Evolutionary conservation across 2,113 vertebrate species (phyloP), one percentile per base, ranked within the genome.

Genomic region (Puntigrus tetrazona): DNA sequence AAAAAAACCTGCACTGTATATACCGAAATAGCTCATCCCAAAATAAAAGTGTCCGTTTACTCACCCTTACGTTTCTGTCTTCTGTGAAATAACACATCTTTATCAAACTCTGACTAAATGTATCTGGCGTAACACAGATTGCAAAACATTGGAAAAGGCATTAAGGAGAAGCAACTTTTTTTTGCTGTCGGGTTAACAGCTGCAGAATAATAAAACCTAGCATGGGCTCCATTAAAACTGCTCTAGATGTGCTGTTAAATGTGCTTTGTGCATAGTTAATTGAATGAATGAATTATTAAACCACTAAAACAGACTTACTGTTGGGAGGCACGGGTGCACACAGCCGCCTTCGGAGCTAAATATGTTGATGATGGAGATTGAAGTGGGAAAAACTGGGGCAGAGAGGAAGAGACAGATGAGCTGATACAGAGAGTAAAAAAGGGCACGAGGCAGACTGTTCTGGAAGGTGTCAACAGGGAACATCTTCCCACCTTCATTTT

Each of bases 281-380:
- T 67, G 59, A 67, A 67, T 7, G 16, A 43, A 78, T 78, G 36
- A 79, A 43, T 79, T 79, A 79, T 79, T 79, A 67, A 81, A 81
- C 25, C 20, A 22, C 43, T 67, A 65, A 65, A 65, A 81, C 78
- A 81, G 78, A 34, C 61, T 47, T 55, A 43, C 41, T 81, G 38
- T 9, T 50, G 43, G 61, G 41, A 67, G 18, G 78, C 16, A 50
- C 61, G 50, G 18, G 78, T 45, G 78, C 57, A 63, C n/a, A 79
- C 36, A 79, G 34, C 57, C 14, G 25, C 38, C 14, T 63, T 59
- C n/a, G 47, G 31, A 59, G 52, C 76, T 63, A 43, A 78, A 78
- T 61, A 25, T 25, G 22, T 61, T 72, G 31, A 75, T 22, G 36
- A 41, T 43, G 34, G 67, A 84, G 61, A 81, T 1, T n/a, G 4